Evolutionary conservation across 2,113 vertebrate species (phyloP), one percentile per base, ranked within the genome.

Genomic region (Nycticryphes semicollaris): DNA sequence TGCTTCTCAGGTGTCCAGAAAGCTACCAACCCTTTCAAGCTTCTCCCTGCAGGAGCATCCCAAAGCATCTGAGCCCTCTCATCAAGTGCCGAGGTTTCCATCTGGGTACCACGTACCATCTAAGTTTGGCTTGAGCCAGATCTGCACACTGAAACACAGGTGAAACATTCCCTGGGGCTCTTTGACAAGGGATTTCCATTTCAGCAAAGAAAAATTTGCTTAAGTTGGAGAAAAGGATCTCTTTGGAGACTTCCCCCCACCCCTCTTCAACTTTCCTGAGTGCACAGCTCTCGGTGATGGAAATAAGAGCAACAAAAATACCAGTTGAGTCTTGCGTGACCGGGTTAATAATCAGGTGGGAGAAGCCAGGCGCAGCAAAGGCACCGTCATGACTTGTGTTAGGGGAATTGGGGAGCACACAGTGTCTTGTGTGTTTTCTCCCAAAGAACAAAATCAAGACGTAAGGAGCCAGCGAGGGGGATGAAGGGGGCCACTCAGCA

Each of bases 401-500:
- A 20, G 1, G 31, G 62, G 37, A 30, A 47, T 27, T 1, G 0
- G 66, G 72, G 72, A 87, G 77, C 84, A 12, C 60, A 9, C 6
- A 0, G 43, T 15, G 45, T 1, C 56, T 18, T 3, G 20, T 14
- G 75, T 59, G 64, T 81, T 84, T 51, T 25, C 78, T 45, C n/a
- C 41, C 74, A 75, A 47, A 84, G 79, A 70, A 41, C n/a, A 74
- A 84, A 80, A 93, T 63, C 63, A 86, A 94, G 96, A 90, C 12
- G 54, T 94, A 41, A 94, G 89, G 92, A 93, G 23, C 19, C 83
- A 24, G 90, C 0, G 41, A 92, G 86, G 93, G 67, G 91, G 91
- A 70, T 62, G 88, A 90, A 95, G 95, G 92, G 90, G 86, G 51
- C 79, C 79, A 69, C 88, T 41, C 81, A 94, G 90, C 83, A 74